Percentiles rank a stretch among this genome's conserved stretches.
phyloP scores from a whole-genome alignment of 2,113 vertebrate species.

The Herpetotheres cachinnans region DNA sequence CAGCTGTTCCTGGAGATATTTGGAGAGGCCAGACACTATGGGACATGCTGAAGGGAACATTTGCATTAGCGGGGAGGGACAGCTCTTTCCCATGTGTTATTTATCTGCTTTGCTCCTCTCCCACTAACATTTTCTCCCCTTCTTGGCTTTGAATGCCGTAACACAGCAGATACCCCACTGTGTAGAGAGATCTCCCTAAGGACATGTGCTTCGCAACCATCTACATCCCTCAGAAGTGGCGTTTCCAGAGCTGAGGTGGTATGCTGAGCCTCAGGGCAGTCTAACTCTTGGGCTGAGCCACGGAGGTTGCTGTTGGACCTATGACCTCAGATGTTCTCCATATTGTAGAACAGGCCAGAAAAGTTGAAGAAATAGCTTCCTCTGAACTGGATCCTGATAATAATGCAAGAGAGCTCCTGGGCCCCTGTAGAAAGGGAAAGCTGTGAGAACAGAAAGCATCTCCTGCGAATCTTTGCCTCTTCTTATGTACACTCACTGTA shows the following conservation, averaged over 20 bases:
- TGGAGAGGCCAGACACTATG: rapidly evolving
- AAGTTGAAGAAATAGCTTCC: background rate
- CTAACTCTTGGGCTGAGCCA: background rate
- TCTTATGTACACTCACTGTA: background rate
- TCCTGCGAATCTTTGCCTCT: background rate
- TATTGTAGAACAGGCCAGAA: rapidly evolving
- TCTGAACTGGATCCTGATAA: background rate
- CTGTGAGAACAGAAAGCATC: background rate
- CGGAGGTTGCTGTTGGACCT: background rate
- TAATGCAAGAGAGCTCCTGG: too few species aligned
- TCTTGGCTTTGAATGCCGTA: background rate
- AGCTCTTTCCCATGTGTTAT: background rate
- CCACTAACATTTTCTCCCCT: background rate
- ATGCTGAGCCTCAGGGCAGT: background rate
- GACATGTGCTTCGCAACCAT: background rate
- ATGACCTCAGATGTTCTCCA: background rate
- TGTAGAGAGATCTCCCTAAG: background rate
- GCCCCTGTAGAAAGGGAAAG: background rate
- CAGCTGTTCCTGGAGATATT: constrained; percentile 46
- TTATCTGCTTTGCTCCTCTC: background rate
- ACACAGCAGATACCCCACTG: background rate
- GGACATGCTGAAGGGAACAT: background rate
- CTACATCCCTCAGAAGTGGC: background rate
- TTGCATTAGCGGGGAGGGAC: background rate
- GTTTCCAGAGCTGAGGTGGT: background rate